Evolutionary conservation across 1,140 invertebrate species (phyloP).

Genomic region (Hyles vespertilio): DNA sequence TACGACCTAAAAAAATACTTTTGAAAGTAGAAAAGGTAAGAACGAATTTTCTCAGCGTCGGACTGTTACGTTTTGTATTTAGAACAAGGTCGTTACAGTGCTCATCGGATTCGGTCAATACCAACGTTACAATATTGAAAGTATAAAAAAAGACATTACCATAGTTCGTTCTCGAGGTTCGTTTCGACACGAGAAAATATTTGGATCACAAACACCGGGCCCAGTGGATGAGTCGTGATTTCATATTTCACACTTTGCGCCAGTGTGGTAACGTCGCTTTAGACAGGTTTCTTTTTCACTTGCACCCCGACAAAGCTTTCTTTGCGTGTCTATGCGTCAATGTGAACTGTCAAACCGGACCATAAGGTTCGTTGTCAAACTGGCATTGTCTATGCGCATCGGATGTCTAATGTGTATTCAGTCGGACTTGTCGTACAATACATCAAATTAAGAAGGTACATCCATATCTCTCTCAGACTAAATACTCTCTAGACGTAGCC

Average conservation of each 20-base stretch:
- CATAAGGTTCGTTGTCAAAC: neutral
- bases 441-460: slow-evolving; percentile 63
- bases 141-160: slow-evolving; percentile 38
- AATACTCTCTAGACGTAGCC: too few relatives aligned
- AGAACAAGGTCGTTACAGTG: slow-evolving; percentile 36
- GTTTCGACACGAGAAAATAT: slow-evolving; percentile 68
- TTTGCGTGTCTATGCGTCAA: slow-evolving; percentile 4
- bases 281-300: slow-evolving; percentile 64
- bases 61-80: slow-evolving; percentile 15
- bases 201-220: slow-evolving; percentile 66
- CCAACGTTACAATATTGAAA: slow-evolving; percentile 29
- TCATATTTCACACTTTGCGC: slow-evolving; percentile 73
- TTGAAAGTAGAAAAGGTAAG: slow-evolving; percentile 11
- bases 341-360: slow-evolving; percentile 3
- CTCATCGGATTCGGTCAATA: slow-evolving; percentile 33
- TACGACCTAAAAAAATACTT: slow-evolving; percentile 13
- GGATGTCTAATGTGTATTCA: slow-evolving; percentile 2
- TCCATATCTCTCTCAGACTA: slow-evolving; percentile 42
- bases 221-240: slow-evolving; percentile 70
- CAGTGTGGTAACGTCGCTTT: slow-evolving; percentile 56
- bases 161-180: slow-evolving; percentile 44
- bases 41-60: slow-evolving; percentile 16
- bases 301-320: slow-evolving; percentile 27
- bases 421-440: slow-evolving; percentile 23
- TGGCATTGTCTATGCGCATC: slow-evolving; percentile 2